Evolutionary conservation across 2,888 invertebrate species (phyloP).

Genomic region (Macrophya annulata): DNA sequence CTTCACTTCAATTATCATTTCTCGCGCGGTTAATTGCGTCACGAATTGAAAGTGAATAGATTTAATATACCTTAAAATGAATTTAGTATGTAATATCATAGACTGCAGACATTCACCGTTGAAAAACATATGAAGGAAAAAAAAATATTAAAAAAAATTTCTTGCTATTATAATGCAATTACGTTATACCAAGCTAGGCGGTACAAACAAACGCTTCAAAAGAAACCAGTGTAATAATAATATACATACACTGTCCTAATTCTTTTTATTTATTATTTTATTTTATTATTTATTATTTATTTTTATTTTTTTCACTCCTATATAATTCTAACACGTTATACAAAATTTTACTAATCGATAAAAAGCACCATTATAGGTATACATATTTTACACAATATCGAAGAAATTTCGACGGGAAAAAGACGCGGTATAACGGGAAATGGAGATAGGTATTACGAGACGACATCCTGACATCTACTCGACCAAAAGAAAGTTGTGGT

Average conservation of each 20-base stretch:
- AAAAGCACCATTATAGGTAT: not conserved
- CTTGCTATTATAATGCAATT: slow-evolving; percentile 39
- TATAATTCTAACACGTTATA: not conserved
- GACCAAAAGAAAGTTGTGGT: slow-evolving; percentile 49
- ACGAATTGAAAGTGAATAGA: slow-evolving; percentile 38
- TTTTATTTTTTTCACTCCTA: not conserved
- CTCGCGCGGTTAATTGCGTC: slow-evolving; percentile 1
- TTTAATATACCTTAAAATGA: not conserved
- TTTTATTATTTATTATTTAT: not conserved
- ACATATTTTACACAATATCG: not conserved
- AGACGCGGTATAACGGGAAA: slow-evolving; percentile 20
- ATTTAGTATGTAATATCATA: not conserved
- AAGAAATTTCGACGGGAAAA: slow-evolving; percentile 8
- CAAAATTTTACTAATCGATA: not conserved
- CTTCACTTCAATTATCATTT: not conserved
- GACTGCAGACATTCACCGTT: slow-evolving; percentile 20
- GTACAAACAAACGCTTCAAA: not conserved
- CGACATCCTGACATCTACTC: slow-evolving; percentile 31
- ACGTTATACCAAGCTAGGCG: not conserved
- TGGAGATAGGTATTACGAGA: slow-evolving; percentile 41
- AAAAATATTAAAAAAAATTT: not conserved
- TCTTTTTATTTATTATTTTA: not conserved
- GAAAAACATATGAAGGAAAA: not conserved
- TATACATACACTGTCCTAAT: not conserved
- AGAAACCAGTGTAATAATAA: not conserved